phyloP scores from a whole-genome alignment of 1,140 invertebrate species.

The Habropoda laboriosa region DNA sequence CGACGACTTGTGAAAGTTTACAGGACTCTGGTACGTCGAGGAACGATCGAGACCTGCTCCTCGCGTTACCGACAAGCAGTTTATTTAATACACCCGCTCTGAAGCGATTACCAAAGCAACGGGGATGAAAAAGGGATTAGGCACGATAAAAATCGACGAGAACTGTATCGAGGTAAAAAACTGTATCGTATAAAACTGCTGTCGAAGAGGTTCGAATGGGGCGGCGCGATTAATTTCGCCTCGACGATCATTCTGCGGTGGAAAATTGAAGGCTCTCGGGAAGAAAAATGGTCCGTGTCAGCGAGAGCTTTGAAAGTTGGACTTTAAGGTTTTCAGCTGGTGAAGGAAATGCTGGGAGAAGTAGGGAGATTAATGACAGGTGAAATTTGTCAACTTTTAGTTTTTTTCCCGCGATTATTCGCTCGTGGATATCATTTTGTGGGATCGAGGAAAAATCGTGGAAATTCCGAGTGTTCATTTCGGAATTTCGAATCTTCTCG shows the following conservation, averaged over 20 bases:
- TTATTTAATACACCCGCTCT: conserved; percentile 47
- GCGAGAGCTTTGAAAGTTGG: not conserved
- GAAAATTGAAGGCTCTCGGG: not conserved
- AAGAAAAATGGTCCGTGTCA: not conserved
- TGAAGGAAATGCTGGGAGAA: not conserved
- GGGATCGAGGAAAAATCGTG: no score
- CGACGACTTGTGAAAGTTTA: conserved; percentile 6
- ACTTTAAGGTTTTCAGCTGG: not conserved
- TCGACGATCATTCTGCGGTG: not conserved
- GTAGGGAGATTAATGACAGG: not conserved
- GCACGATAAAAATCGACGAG: not conserved
- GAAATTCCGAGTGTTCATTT: no score
- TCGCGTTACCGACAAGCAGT: conserved; percentile 35
- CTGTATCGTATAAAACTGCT: not conserved
- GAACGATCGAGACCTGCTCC: conserved; percentile 13
- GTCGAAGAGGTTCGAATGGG: not conserved
- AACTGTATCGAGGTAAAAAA: not conserved
- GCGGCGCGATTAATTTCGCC: not conserved
- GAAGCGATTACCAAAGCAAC: conserved; percentile 30
- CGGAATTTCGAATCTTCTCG: no score
- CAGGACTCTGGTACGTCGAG: conserved; percentile 15
- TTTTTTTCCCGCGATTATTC: not conserved
- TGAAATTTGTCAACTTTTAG: not conserved
- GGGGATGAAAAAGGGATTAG: conserved; percentile 14
- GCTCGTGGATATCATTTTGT: not conserved